These are phyloP conservation scores for Euglossa dilemma DNA, from an alignment of 1,140 invertebrate genomes.

Conservation along the genomic window DNA sequence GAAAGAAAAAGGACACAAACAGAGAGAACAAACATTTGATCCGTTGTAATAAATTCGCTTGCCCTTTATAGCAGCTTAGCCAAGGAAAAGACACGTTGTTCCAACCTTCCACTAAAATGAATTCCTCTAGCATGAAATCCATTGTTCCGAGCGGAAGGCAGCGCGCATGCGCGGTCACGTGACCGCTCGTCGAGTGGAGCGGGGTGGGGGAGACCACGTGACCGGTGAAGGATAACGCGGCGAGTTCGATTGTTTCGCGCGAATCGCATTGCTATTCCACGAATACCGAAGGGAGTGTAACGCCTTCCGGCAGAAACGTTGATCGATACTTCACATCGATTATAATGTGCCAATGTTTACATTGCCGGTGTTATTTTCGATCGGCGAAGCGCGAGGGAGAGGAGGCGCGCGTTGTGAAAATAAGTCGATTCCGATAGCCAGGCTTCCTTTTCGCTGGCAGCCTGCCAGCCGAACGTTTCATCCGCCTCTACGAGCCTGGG, in stretches of 20 bases:
- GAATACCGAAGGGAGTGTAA: constrained; percentile 1
- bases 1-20: no score
- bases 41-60: not conserved
- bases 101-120: not conserved
- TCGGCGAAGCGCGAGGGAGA: constrained; percentile 51
- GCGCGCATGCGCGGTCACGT: not conserved
- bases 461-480: constrained; percentile 28
- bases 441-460: constrained; percentile 52
- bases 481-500: not conserved
- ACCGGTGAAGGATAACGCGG: not conserved
- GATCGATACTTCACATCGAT: constrained; percentile 60
- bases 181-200: no score
- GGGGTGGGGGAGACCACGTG: not conserved
- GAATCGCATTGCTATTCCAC: no score
- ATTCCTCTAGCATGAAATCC: not conserved
- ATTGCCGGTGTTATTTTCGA: constrained; percentile 60
- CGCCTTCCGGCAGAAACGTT: not conserved
- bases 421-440: constrained; percentile 53
- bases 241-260: not conserved
- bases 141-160: not conserved
- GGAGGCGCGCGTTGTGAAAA: constrained; percentile 54
- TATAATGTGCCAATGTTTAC: constrained; percentile 65
- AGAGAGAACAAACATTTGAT: not conserved
- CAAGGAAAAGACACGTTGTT: not conserved
- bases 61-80: not conserved